A percentile compares a stretch with the other conserved stretches of the same genome.
These are phyloP conservation scores for Lepetodrilus schrolli DNA, from an alignment of 2,888 invertebrate genomes.

Conservation along the genomic window DNA sequence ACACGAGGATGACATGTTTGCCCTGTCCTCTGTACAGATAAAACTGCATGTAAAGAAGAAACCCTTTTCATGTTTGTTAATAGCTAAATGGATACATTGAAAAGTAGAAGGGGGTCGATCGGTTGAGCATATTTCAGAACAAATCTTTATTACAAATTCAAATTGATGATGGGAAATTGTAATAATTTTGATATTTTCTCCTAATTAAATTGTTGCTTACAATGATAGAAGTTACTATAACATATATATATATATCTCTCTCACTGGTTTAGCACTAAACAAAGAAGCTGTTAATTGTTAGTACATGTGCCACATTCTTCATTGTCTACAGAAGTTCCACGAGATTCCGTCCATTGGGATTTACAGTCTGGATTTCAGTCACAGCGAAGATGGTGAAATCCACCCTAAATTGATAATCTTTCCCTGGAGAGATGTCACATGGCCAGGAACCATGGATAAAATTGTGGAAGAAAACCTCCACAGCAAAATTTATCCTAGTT, in stretches of 20 bases:
- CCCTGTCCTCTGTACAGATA: conserved; percentile 66
- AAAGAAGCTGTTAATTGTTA: too few species aligned
- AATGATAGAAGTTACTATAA: too few species aligned
- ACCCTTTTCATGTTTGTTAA: background rate
- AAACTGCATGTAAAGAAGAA: conserved; percentile 53
- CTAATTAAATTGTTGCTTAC: too few species aligned
- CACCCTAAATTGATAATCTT: conserved; percentile 52
- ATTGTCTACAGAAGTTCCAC: conserved; percentile 48
- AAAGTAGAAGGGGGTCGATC: too few species aligned
- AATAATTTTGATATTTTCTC: too few species aligned
- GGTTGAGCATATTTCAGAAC: too few species aligned
- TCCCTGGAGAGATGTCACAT: conserved; percentile 65
- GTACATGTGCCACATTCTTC: background rate
- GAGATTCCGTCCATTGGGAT: conserved; percentile 75
- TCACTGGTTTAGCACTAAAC: too few species aligned
- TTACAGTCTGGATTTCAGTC: conserved; percentile 67
- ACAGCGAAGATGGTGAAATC: background rate
- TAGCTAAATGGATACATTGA: too few species aligned
- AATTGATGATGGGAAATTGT: too few species aligned
- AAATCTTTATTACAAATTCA: too few species aligned
- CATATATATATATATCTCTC: too few species aligned
- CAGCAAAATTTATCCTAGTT: background rate
- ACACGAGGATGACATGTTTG: conserved; percentile 47
- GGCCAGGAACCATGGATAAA: conserved; percentile 53
- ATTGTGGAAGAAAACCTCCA: conserved; percentile 34